A percentile compares a stretch with the other conserved stretches of the same genome.
Conservation (phyloP, 2,113 vertebrate genomes). For the Sinocyclocheilus rhinocerous region DNA sequence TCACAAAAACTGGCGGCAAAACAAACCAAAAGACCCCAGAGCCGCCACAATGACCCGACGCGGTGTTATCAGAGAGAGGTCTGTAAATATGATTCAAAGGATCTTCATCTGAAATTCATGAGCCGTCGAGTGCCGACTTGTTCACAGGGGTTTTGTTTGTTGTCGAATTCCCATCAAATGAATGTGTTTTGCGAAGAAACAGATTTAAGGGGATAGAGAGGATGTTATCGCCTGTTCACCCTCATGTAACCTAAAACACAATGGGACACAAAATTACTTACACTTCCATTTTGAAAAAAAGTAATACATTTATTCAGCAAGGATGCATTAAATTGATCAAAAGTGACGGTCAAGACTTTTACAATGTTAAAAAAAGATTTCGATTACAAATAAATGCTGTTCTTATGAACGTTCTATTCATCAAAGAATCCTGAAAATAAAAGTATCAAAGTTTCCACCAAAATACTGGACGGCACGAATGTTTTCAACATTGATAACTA, state of each 20-base stretch:
- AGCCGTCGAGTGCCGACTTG: neutral
- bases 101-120: conserved; percentile 44
- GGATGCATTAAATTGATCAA: neutral
- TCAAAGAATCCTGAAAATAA: neutral
- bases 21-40: neutral
- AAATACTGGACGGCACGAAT: neutral
- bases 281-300: neutral
- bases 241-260: neutral
- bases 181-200: neutral
- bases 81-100: conserved; percentile 21
- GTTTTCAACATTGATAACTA: neutral
- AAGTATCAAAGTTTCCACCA: neutral
- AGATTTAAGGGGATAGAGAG: conserved; percentile 4
- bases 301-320: neutral
- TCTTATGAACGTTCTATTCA: neutral
- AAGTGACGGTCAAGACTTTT: neutral
- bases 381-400: neutral
- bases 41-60: neutral
- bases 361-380: neutral
- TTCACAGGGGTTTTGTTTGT: neutral
- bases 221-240: neutral
- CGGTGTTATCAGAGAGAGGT: neutral
- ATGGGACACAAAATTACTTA: neutral
- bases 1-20: conserved; percentile 43
- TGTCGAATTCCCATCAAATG: neutral